Percentiles rank a stretch among this genome's conserved stretches.
Evolutionary conservation across 2,888 invertebrate genomes (phyloP).

Genomic region (Frankliniella intonsa): DNA sequence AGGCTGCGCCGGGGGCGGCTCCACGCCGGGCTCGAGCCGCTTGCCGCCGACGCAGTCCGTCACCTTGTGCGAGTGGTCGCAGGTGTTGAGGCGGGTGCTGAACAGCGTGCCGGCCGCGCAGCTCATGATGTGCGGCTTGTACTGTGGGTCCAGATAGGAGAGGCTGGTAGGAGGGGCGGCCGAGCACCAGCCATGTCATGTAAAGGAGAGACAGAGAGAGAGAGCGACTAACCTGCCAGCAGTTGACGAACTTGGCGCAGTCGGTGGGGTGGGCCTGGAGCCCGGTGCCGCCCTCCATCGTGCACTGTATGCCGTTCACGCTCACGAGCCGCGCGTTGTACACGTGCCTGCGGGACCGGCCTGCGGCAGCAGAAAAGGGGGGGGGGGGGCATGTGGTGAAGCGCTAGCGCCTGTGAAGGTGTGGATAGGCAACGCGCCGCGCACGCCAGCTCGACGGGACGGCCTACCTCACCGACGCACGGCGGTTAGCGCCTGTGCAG

Average conservation of each 20-base stretch:
- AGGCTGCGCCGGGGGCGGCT: background rate
- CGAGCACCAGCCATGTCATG: no score
- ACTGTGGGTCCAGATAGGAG: background rate
- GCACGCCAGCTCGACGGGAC: no score
- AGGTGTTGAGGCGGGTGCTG: conserved; percentile 56
- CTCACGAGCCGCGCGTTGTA: background rate
- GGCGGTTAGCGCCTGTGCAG: background rate
- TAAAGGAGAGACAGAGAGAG: no score
- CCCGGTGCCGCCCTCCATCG: conserved; percentile 47
- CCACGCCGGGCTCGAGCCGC: background rate
- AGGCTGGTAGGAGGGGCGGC: no score
- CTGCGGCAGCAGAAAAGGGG: background rate
- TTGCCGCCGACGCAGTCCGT: background rate
- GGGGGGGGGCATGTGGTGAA: no score
- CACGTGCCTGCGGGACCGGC: background rate
- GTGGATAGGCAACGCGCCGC: background rate
- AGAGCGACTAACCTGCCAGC: conserved; percentile 41
- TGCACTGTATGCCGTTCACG: background rate
- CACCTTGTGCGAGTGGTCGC: conserved; percentile 61
- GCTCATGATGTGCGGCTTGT: conserved; percentile 47
- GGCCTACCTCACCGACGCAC: no score
- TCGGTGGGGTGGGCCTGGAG: conserved; percentile 56
- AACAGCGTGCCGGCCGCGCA: conserved; percentile 64
- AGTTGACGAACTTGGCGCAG: conserved; percentile 60
- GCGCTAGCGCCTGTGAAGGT: no score